Conservation (phyloP, 1,140 invertebrate genomes). For the Drosophila sucinea region DNA sequence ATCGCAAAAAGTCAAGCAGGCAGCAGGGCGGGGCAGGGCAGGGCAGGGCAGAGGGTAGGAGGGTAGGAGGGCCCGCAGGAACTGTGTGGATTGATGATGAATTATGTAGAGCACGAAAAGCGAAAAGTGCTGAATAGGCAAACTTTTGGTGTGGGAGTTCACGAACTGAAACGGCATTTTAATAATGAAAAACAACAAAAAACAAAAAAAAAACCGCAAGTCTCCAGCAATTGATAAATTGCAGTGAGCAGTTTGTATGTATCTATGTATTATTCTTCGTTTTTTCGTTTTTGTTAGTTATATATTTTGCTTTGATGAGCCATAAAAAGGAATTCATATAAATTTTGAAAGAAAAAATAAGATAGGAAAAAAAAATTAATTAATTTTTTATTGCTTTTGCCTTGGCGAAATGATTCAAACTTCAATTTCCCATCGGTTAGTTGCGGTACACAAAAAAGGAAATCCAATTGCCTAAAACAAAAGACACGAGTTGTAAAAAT, state of each 20-base stretch:
- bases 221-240: conserved; percentile 37
- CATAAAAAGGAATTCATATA: conserved; percentile 12
- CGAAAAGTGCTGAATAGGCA: conserved; percentile 62
- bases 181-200: conserved; percentile 5
- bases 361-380: conserved; percentile 30
- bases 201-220: not conserved
- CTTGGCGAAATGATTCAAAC: conserved; percentile 32
- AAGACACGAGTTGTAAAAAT: conserved; percentile 25
- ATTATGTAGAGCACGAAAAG: conserved; percentile 83
- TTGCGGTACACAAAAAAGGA: conserved; percentile 5
- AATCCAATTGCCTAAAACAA: conserved; percentile 22
- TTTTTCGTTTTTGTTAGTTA: conserved; percentile 31
- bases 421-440: conserved; percentile 13
- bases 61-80: conserved; percentile 51
- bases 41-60: not conserved
- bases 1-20: conserved; percentile 36
- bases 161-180: conserved; percentile 49
- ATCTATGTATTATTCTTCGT: conserved; percentile 23
- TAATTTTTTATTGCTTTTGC: conserved; percentile 20
- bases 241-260: conserved; percentile 2
- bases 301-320: conserved; percentile 46
- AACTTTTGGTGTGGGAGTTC: conserved; percentile 65
- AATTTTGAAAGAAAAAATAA: conserved; percentile 3
- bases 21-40: not conserved
- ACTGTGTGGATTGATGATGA: conserved; percentile 81